phyloP scores from a whole-genome alignment of 2,888 invertebrate species.

The Amphipoea oculea region DNA sequence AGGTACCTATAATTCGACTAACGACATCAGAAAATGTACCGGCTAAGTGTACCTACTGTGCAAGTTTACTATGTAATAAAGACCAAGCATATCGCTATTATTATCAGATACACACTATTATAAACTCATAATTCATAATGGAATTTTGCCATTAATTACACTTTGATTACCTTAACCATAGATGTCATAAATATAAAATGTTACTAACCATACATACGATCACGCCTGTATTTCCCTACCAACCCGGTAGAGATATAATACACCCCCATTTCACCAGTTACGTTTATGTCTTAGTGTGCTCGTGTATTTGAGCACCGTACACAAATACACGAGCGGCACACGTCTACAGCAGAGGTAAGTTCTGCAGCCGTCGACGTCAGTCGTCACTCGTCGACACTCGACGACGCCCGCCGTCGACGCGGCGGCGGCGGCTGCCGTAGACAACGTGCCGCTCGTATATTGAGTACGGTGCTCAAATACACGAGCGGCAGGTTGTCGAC shows the following conservation, averaged over 20 bases:
- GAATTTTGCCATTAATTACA: background rate
- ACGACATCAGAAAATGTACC: background rate
- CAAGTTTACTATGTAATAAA: conserved; percentile 11
- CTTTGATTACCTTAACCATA: background rate
- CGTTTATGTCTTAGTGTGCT: background rate
- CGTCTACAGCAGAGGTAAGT: no score
- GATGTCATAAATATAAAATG: conserved; percentile 20
- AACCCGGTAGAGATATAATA: background rate
- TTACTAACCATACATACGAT: background rate
- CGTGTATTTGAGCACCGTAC: no score
- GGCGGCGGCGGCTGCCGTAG: no score
- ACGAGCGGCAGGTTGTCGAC: no score
- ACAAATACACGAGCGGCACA: no score
- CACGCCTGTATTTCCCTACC: background rate
- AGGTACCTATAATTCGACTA: background rate
- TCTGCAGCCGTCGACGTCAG: no score
- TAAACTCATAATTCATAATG: background rate
- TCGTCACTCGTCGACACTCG: no score
- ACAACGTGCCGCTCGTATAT: no score
- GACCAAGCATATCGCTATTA: conserved; percentile 2
- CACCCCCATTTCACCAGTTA: background rate
- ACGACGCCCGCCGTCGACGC: no score
- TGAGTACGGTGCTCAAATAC: no score
- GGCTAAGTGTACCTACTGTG: conserved; percentile 4
- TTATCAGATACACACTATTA: background rate